Percentiles rank a stretch among this genome's conserved stretches.
Conservation (phyloP, 2,888 invertebrate species). For the Andrena trimmerana region DNA sequence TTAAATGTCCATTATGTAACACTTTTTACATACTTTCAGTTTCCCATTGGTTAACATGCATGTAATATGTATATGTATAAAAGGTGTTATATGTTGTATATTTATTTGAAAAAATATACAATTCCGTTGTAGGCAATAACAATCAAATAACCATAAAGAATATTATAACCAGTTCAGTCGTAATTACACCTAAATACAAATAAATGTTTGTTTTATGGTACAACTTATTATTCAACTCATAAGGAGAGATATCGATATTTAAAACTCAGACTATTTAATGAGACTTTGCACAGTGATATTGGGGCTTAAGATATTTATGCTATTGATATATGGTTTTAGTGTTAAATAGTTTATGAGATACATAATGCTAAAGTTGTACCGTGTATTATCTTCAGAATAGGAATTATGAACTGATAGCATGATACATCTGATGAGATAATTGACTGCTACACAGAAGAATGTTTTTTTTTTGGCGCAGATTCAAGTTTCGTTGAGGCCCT, state of each 20-base stretch:
- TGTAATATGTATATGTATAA: conserved; percentile 8
- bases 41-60: conserved; percentile 8
- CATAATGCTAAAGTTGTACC: too few species aligned
- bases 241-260: background rate
- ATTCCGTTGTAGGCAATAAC: conserved; percentile 2
- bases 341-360: too few species aligned
- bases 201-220: conserved; percentile 27
- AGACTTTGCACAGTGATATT: too few species aligned
- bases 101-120: conserved; percentile 38
- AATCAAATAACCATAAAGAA: conserved; percentile 38
- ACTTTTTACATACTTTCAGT: conserved; percentile 22
- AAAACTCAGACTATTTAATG: too few species aligned
- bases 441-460: too few species aligned
- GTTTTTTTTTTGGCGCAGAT: too few species aligned
- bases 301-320: too few species aligned
- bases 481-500: too few species aligned
- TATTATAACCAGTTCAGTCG: conserved; percentile 15
- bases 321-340: too few species aligned
- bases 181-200: conserved; percentile 16
- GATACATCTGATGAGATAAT: too few species aligned
- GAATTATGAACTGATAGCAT: too few species aligned
- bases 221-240: conserved; percentile 21
- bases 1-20: conserved; percentile 14
- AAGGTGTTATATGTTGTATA: conserved; percentile 6
- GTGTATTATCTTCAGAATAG: too few species aligned